These are phyloP conservation scores for Echinometra lucunter DNA, from an alignment of 53 echinoderm and acorn worm species.

Conservation along the genomic window DNA sequence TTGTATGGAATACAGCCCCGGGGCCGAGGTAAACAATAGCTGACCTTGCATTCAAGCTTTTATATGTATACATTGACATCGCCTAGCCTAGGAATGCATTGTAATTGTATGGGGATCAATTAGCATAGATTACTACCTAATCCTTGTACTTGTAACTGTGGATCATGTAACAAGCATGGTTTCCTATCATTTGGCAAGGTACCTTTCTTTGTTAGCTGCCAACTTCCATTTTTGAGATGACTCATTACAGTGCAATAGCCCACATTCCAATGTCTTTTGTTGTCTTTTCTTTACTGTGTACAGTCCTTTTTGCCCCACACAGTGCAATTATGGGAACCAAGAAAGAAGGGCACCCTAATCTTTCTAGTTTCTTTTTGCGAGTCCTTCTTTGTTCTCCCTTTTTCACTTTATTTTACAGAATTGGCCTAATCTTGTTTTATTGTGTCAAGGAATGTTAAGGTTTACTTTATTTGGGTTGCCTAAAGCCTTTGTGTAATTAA, in stretches of 20 bases:
- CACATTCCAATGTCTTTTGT: slow-evolving; percentile 73
- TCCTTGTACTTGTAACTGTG: slow-evolving; percentile 31
- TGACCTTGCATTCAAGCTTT: slow-evolving; percentile 41
- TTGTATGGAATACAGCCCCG: slow-evolving; percentile 68
- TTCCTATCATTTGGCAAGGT: slow-evolving; percentile 48
- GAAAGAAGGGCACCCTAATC: not conserved
- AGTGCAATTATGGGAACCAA: slow-evolving; percentile 20
- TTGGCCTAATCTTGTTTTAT: slow-evolving; percentile 29
- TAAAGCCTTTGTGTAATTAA: slow-evolving; percentile 45
- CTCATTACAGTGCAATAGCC: slow-evolving; percentile 62
- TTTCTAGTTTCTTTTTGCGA: slow-evolving; percentile 27
- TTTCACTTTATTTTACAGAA: not conserved
- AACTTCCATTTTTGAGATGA: slow-evolving; percentile 69
- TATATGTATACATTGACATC: not conserved
- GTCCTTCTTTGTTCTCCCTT: not conserved
- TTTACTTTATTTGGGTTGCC: slow-evolving; percentile 21
- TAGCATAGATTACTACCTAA: slow-evolving; percentile 10
- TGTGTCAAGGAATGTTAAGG: slow-evolving; percentile 22
- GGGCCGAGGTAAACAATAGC: slow-evolving; percentile 65
- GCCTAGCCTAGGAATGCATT: not conserved
- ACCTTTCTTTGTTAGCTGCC: slow-evolving; percentile 60
- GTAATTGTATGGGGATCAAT: not conserved
- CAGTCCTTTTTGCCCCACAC: slow-evolving; percentile 24
- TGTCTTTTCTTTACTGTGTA: slow-evolving; percentile 36
- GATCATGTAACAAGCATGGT: slow-evolving; percentile 57